phyloP scores from a whole-genome alignment of 2,888 invertebrate species.

The Flexamia atlantica region DNA sequence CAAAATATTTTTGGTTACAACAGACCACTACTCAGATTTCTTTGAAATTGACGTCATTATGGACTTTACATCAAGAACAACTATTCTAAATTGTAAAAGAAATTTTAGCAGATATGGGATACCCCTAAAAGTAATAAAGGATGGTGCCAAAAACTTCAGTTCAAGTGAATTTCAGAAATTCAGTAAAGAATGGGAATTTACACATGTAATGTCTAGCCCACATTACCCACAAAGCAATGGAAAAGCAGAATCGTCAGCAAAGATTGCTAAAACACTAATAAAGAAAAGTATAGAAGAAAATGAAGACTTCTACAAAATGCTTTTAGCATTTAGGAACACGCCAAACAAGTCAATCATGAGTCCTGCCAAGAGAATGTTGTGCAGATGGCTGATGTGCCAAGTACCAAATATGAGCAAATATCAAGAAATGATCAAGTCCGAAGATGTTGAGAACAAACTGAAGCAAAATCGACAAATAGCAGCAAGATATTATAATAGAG shows the following conservation, averaged over 20 bases:
- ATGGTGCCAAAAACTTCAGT: constrained; percentile 47
- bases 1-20: not conserved
- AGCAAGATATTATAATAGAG: no score
- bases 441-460: no score
- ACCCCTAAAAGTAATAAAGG: no score
- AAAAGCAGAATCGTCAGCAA: not conserved
- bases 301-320: not conserved
- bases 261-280: not conserved
- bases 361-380: not conserved
- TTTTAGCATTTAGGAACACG: not conserved
- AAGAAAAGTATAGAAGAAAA: not conserved
- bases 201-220: constrained; percentile 60
- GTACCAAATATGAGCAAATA: no score
- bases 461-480: no score
- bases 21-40: constrained; percentile 9
- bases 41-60: not conserved
- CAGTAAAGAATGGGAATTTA: constrained; percentile 62
- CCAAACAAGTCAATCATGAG: not conserved
- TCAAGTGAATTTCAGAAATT: constrained; percentile 23
- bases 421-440: no score
- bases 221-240: constrained; percentile 62
- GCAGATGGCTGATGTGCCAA: not conserved
- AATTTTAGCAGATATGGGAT: constrained; percentile 61
- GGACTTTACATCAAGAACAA: not conserved
- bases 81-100: constrained; percentile 14